Evolutionary conservation across 2,113 vertebrate genomes (phyloP).

Genomic region (Dolichallabes microphthalmus): DNA sequence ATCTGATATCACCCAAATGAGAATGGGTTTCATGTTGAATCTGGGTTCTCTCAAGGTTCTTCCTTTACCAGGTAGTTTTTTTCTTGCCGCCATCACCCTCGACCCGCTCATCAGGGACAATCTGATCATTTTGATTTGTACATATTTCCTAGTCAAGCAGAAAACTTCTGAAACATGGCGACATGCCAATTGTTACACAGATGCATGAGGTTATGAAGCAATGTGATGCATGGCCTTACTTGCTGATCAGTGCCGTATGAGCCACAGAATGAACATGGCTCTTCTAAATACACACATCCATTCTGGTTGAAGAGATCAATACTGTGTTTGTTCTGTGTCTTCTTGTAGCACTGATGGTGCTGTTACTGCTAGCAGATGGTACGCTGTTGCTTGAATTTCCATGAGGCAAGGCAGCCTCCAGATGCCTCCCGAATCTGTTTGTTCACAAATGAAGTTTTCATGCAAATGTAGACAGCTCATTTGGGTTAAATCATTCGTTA

Average conservation of each 20-base stretch:
- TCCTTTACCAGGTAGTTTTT: too few species aligned
- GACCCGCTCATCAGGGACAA: too few species aligned
- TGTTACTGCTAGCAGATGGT: constrained; percentile 42
- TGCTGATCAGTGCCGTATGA: background rate
- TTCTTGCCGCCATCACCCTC: too few species aligned
- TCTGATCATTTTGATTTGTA: too few species aligned
- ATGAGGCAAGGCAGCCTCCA: constrained; percentile 17
- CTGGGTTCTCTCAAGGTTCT: too few species aligned
- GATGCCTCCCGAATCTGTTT: constrained; percentile 32
- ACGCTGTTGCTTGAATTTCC: constrained; percentile 35
- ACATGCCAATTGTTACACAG: background rate
- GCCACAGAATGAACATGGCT: background rate
- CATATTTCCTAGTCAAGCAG: background rate
- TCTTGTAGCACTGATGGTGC: constrained; percentile 14
- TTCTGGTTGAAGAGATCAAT: constrained; percentile 3
- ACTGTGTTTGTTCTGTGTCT: constrained; percentile 10
- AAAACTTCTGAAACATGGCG: background rate
- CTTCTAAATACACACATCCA: background rate
- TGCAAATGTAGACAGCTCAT: constrained; percentile 30
- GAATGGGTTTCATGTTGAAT: too few species aligned
- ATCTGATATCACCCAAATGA: too few species aligned
- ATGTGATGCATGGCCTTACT: background rate
- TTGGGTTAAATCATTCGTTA: constrained; percentile 25
- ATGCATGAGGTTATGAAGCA: background rate
- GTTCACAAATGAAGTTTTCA: constrained; percentile 32